Base-by-base conservation (phyloP, 1,140 invertebrate species). In the Mercenaria mercenaria region DNA sequence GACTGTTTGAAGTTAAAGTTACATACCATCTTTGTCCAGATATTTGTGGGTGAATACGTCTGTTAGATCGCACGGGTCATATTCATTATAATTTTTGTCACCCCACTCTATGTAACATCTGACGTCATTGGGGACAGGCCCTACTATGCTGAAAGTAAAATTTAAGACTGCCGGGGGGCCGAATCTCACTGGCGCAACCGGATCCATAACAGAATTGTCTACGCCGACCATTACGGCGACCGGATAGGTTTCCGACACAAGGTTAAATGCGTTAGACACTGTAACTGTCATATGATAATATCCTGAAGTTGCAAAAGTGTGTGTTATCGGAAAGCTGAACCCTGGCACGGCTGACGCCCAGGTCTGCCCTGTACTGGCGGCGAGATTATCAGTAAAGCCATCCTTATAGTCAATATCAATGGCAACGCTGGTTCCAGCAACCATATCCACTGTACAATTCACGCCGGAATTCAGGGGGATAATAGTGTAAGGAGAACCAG, bases 1-100 rank as follows among this genome's bases (percentile, higher is more conserved):
- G n/a, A n/a, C n/a, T n/a, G n/a, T n/a, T n/a, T n/a, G n/a, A n/a
- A n/a, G n/a, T 69, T 37, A 20, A 32, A 15, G 20, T 81, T 0
- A 85, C 50, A 39, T 87, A 87, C 85, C 85, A n/a, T 61, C 74
- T 32, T 23, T 43, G 56, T 87, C 85, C 11, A 39, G 37, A 39
- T 87, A 87, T 6, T 0, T 59, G 18, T 76, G 69, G 2, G 18
- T n/a, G 11, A 61, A 59, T 8, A 15, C n/a, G 23, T 1, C 52
- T 47, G 74, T 43, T 0, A 87, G 47, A 37, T 87, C 72, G 32
- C 50, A 56, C 0, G 47, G 69, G 0, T 41, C 8, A 32, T 61
- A 61, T 0, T 41, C n/a, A 41, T 87, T 52, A 8, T 29, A 52
- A n/a, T 52, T 87, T 10, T 41, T 41, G 34, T 87, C 85, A 29